Percentiles rank a stretch among this genome's conserved stretches.
Evolutionary conservation across 1,140 invertebrate genomes (phyloP).

Genomic region (Planococcus citri): DNA sequence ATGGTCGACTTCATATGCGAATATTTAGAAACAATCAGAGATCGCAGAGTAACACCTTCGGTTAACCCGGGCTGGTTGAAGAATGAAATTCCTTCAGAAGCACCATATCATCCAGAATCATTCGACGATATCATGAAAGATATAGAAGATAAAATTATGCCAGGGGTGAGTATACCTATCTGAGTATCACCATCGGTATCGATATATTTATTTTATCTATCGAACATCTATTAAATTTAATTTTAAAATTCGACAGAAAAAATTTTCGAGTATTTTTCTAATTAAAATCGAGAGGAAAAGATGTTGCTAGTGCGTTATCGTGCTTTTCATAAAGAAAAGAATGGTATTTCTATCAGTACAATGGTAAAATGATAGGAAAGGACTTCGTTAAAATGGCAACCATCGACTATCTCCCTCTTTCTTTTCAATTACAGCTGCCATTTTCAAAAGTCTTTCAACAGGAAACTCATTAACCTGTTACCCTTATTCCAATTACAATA

Average conservation of each 20-base stretch:
- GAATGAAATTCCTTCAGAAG: constrained; percentile 61
- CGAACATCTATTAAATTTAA: background rate
- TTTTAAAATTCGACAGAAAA: background rate
- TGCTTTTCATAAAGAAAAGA: background rate
- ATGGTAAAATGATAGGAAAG: background rate
- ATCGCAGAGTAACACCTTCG: constrained; percentile 71
- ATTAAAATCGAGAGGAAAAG: background rate
- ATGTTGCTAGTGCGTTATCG: background rate
- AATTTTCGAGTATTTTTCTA: background rate
- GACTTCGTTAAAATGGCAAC: background rate
- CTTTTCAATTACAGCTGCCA: background rate
- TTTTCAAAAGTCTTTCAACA: background rate
- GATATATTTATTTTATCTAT: background rate
- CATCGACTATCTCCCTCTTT: background rate
- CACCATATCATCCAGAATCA: constrained; percentile 73
- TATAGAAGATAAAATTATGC: constrained; percentile 93
- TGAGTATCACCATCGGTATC: too few species aligned
- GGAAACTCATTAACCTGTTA: constrained; percentile 6
- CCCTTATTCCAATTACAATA: background rate
- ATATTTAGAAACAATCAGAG: constrained; percentile 76
- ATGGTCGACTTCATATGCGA: constrained; percentile 98
- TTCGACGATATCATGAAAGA: constrained; percentile 91
- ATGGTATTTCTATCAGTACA: background rate
- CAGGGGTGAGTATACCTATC: constrained; percentile 76
- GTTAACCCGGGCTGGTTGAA: constrained; percentile 87